These are phyloP conservation scores for Coleophora deauratella DNA, from an alignment of 2,888 invertebrate species.

Conservation along the genomic window DNA sequence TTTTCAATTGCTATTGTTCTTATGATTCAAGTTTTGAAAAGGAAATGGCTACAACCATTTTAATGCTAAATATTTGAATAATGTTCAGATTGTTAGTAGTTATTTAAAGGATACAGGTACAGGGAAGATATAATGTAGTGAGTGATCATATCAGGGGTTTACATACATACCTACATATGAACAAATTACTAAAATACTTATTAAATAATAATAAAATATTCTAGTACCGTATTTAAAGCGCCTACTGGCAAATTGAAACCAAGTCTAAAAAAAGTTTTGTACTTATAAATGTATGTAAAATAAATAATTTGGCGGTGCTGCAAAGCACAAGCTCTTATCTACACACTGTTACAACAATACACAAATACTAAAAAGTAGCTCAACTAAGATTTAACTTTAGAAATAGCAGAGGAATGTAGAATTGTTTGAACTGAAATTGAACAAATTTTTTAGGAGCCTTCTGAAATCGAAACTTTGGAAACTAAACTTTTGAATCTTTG, in stretches of 20 bases:
- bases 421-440: too few relatives aligned
- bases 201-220: conserved; percentile 20
- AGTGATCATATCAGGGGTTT: conserved; percentile 2
- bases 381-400: too few relatives aligned
- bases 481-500: too few relatives aligned
- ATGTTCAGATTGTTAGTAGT: too few relatives aligned
- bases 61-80: too few relatives aligned
- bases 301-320: conserved; percentile 41
- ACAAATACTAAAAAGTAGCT: background rate
- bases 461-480: too few relatives aligned
- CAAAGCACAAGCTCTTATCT: conserved; percentile 56
- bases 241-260: conserved; percentile 31
- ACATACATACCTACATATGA: conserved; percentile 1
- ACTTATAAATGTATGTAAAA: conserved; percentile 26
- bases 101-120: too few relatives aligned
- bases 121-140: background rate
- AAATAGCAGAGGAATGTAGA: too few relatives aligned
- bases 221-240: conserved; percentile 26
- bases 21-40: too few relatives aligned
- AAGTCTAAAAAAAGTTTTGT: conserved; percentile 29
- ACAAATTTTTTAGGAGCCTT: too few relatives aligned
- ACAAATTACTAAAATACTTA: conserved; percentile 5
- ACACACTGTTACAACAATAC: conserved; percentile 18
- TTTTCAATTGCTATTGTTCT: conserved; percentile 2
- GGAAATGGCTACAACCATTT: too few relatives aligned